Percentiles rank a stretch among this genome's conserved stretches.
Conservation (phyloP, 2,888 invertebrate genomes). For the Lasioglossum lativentre region DNA sequence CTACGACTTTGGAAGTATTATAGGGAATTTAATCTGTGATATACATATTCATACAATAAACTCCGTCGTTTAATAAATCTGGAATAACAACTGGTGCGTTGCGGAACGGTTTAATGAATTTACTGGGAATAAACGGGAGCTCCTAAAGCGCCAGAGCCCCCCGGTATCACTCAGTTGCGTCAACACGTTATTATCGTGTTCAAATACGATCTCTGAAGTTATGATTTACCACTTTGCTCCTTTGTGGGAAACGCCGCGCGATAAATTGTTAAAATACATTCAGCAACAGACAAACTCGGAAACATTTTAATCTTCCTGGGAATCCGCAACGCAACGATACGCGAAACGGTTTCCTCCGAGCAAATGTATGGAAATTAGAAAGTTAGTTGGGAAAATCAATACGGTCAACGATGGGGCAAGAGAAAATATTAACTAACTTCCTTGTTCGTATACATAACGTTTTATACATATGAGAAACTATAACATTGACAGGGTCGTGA, state of each 20-base stretch:
- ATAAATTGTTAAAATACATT: background rate
- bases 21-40: background rate
- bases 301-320: constrained; percentile 13
- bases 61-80: background rate
- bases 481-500: constrained; percentile 34
- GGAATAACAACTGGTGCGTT: background rate
- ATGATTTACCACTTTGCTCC: background rate
- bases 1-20: background rate
- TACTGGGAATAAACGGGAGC: background rate
- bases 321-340: background rate
- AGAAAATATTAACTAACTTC: constrained; percentile 54
- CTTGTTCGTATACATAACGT: constrained; percentile 15
- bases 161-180: background rate
- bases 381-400: constrained; percentile 49
- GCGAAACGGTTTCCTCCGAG: constrained; percentile 23
- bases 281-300: constrained; percentile 14
- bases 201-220: background rate
- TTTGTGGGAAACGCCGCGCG: background rate
- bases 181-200: background rate
- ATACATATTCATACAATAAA: background rate
- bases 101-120: background rate
- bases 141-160: background rate
- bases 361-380: constrained; percentile 48
- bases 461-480: constrained; percentile 42
- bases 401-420: constrained; percentile 30